Conservation (phyloP, 2,797 vertebrate species). For the Nasua narica region DNA sequence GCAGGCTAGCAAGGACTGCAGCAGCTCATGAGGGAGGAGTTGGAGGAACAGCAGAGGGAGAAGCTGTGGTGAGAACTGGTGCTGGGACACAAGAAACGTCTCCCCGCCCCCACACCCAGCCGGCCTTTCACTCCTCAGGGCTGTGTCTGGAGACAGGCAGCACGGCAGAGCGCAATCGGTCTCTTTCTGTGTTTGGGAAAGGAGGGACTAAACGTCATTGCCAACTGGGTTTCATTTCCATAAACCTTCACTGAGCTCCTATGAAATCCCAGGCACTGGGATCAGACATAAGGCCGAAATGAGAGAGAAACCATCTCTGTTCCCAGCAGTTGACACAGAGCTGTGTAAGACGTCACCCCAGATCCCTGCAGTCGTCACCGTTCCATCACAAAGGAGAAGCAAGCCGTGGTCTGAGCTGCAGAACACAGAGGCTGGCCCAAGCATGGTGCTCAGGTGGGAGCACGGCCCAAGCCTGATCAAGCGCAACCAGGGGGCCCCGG, state of each 20-base stretch:
- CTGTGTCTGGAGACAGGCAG: background rate
- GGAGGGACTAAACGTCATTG: background rate
- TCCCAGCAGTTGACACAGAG: background rate
- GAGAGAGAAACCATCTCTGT: background rate
- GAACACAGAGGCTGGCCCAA: background rate
- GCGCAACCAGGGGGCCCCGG: accelerated
- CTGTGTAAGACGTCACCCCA: background rate
- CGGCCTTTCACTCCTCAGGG: background rate
- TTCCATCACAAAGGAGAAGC: background rate
- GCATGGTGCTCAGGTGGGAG: too few species aligned
- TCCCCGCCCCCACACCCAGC: too few species aligned
- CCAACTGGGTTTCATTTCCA: constrained; percentile 24
- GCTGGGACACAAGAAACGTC: background rate
- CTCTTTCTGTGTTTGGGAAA: background rate
- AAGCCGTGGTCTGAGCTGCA: background rate
- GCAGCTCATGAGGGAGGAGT: constrained; percentile 18
- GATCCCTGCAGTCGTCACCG: background rate
- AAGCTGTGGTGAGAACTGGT: background rate
- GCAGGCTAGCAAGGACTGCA: background rate
- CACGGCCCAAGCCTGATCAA: accelerated
- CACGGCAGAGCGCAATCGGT: background rate
- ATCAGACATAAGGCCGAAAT: background rate
- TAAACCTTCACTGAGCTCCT: background rate
- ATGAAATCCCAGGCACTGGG: background rate
- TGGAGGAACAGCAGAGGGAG: constrained; percentile 2